Conservation (phyloP, 2,113 vertebrate genomes). For the Salminus brasiliensis region DNA sequence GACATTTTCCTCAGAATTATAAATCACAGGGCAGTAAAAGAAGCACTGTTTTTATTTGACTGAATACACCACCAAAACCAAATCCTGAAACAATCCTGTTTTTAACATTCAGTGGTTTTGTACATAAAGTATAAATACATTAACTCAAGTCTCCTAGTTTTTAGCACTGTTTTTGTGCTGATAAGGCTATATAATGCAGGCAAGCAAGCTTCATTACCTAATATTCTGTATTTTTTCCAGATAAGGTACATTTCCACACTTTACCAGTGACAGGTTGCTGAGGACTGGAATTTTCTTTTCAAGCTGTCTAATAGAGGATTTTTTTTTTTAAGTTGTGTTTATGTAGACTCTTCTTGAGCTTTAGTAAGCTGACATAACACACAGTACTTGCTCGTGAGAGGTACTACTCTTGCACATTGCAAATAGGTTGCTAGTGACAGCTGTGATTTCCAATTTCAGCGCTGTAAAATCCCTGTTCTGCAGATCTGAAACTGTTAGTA, state of each 20-base stretch:
- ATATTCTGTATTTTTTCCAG: background rate
- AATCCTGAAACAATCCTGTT: background rate
- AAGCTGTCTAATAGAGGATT: slow-evolving; percentile 2
- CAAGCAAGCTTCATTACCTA: background rate
- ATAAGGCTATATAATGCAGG: background rate
- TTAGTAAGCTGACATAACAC: background rate
- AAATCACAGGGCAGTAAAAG: background rate
- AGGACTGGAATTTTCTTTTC: background rate
- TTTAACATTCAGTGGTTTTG: background rate
- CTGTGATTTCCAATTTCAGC: background rate
- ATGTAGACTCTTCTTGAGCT: background rate
- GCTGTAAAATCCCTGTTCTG: background rate
- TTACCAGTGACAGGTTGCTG: slow-evolving; percentile 5
- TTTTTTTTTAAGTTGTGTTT: background rate
- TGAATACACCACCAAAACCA: background rate
- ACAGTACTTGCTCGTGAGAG: background rate
- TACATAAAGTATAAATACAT: background rate
- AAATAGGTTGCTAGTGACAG: background rate
- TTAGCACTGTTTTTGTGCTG: background rate
- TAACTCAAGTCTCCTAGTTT: background rate
- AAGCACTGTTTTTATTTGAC: background rate
- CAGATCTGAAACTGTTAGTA: background rate
- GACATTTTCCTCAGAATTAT: too few species aligned
- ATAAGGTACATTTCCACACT: background rate
- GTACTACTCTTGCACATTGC: background rate